Conservation (phyloP, 64 coral and sea anemone genomes). For the Anthopleura sola region DNA sequence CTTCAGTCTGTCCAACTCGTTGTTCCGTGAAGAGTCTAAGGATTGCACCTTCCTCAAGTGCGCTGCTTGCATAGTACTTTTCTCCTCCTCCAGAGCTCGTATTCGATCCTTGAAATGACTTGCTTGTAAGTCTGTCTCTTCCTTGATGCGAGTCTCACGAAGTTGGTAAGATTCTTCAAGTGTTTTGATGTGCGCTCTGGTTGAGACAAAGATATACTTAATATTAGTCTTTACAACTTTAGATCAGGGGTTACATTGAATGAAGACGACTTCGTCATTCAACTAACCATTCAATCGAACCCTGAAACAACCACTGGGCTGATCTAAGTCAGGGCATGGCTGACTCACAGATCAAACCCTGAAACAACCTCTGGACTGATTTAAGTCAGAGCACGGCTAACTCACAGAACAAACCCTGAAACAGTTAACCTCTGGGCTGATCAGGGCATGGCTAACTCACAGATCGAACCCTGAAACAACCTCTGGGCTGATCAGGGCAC, state of each 20-base stretch:
- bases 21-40: slow-evolving; percentile 55
- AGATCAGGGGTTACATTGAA: neutral
- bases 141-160: slow-evolving; percentile 79
- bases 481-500: too few relatives aligned
- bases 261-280: neutral
- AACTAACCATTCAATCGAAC: too few relatives aligned
- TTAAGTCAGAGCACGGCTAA: too few relatives aligned
- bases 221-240: neutral
- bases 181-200: slow-evolving; percentile 75
- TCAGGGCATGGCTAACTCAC: too few relatives aligned
- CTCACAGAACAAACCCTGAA: too few relatives aligned
- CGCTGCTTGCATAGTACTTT: slow-evolving; percentile 54
- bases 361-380: too few relatives aligned
- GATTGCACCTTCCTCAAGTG: slow-evolving; percentile 41
- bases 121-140: slow-evolving; percentile 76
- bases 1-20: slow-evolving; percentile 70
- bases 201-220: neutral
- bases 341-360: too few relatives aligned
- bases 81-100: slow-evolving; percentile 62
- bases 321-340: too few relatives aligned
- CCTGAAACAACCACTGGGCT: too few relatives aligned
- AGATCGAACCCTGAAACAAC: too few relatives aligned
- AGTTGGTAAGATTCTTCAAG: slow-evolving; percentile 90
- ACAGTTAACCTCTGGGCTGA: too few relatives aligned
- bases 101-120: slow-evolving; percentile 75